These are phyloP conservation scores for Taeniopygia guttata DNA, from an alignment of 2,797 vertebrate genomes.

Conservation along the genomic window DNA sequence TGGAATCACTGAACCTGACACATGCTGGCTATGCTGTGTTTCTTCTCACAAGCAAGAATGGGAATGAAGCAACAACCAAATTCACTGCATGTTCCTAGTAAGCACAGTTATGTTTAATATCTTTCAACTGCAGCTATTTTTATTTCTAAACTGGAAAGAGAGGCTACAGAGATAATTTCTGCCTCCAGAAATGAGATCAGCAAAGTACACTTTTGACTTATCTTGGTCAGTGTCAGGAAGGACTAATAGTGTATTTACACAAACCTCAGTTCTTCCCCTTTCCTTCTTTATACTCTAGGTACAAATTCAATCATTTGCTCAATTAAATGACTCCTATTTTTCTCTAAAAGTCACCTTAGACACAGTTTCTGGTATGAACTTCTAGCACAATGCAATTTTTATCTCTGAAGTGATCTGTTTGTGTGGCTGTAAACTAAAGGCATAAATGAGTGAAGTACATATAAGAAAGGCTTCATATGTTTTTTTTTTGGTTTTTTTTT, in stretches of 20 bases:
- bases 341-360: background rate
- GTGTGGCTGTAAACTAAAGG: background rate
- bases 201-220: background rate
- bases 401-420: background rate
- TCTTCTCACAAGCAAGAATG: background rate
- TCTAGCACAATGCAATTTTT: background rate
- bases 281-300: background rate
- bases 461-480: background rate
- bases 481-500: slow-evolving; percentile 1
- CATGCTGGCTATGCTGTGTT: background rate
- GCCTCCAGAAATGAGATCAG: background rate
- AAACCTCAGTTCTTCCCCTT: background rate
- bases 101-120: background rate
- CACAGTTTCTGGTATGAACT: background rate
- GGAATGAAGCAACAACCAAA: background rate
- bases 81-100: background rate
- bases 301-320: background rate
- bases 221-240: background rate
- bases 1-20: background rate
- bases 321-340: background rate
- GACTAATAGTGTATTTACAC: background rate
- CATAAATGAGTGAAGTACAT: background rate
- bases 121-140: background rate
- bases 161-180: background rate
- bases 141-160: background rate